These are phyloP conservation scores for Diabrotica balteata DNA, from an alignment of 2,888 invertebrate genomes.

Conservation along the genomic window DNA sequence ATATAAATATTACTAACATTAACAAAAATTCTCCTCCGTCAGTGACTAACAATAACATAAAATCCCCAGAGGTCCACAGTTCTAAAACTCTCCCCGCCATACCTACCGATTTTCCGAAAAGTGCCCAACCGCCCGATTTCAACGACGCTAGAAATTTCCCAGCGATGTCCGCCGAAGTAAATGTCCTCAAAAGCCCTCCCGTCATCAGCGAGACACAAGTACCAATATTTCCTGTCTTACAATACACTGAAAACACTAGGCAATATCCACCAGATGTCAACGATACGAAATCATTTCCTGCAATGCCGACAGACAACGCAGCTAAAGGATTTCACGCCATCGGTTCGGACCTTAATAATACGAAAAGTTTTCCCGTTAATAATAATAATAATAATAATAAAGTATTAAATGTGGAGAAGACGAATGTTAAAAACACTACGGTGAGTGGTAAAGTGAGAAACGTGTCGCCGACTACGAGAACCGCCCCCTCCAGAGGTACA, in stretches of 20 bases:
- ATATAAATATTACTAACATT: slow-evolving; percentile 8
- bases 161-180: slow-evolving; percentile 45
- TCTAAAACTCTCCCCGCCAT: slow-evolving; percentile 19
- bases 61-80: slow-evolving; percentile 20
- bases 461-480: slow-evolving; percentile 26
- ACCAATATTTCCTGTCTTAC: background rate
- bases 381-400: slow-evolving; percentile 36
- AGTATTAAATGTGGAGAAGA: slow-evolving; percentile 33
- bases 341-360: slow-evolving; percentile 19
- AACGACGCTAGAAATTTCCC: slow-evolving; percentile 55
- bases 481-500: slow-evolving; percentile 9
- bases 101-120: slow-evolving; percentile 23
- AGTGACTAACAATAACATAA: slow-evolving; percentile 14
- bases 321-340: slow-evolving; percentile 9
- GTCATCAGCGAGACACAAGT: slow-evolving; percentile 3
- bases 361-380: slow-evolving; percentile 15
- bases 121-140: slow-evolving; percentile 45
- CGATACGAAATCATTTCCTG: slow-evolving; percentile 26
- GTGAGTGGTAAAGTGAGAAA: slow-evolving; percentile 32
- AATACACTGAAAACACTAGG: background rate
- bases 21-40: slow-evolving; percentile 9
- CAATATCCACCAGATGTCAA: slow-evolving; percentile 21
- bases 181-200: slow-evolving; percentile 14
- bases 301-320: slow-evolving; percentile 24
- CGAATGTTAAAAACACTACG: slow-evolving; percentile 40